A percentile compares a stretch with the other conserved stretches of the same genome.
Evolutionary conservation across 2,113 vertebrate species (phyloP).

Genomic region (Spermophilus dauricus): DNA sequence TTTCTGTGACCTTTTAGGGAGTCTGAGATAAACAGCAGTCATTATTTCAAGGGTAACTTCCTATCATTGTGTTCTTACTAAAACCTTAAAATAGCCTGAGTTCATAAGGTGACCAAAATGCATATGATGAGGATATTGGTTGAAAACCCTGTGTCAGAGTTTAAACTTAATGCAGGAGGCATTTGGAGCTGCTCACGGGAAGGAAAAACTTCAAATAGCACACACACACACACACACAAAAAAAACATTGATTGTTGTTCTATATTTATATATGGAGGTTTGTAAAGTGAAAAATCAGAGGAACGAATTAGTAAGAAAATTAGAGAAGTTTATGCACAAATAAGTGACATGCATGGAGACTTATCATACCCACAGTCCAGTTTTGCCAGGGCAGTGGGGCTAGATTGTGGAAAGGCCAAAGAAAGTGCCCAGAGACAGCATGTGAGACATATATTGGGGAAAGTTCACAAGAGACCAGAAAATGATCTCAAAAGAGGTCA

Average conservation of each 20-base stretch:
- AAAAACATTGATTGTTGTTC: neutral
- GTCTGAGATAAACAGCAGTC: neutral
- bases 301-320: neutral
- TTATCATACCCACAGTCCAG: too few relatives aligned
- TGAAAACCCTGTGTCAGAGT: neutral
- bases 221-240: too few relatives aligned
- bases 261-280: neutral
- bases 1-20: slow-evolving; percentile 55
- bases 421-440: too few relatives aligned
- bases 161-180: neutral
- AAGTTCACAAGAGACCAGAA: too few relatives aligned
- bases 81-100: slow-evolving; percentile 7
- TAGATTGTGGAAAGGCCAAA: too few relatives aligned
- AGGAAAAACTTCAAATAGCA: neutral
- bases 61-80: neutral
- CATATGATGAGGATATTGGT: neutral
- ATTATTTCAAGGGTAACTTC: slow-evolving; percentile 49
- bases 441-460: too few relatives aligned
- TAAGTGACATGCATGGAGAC: neutral
- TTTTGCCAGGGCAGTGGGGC: too few relatives aligned
- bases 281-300: neutral
- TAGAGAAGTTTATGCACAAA: neutral
- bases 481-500: too few relatives aligned
- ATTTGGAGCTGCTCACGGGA: neutral
- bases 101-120: neutral